Base-by-base conservation (phyloP, 2,888 invertebrate species). In the Chrysolina haemoptera region DNA sequence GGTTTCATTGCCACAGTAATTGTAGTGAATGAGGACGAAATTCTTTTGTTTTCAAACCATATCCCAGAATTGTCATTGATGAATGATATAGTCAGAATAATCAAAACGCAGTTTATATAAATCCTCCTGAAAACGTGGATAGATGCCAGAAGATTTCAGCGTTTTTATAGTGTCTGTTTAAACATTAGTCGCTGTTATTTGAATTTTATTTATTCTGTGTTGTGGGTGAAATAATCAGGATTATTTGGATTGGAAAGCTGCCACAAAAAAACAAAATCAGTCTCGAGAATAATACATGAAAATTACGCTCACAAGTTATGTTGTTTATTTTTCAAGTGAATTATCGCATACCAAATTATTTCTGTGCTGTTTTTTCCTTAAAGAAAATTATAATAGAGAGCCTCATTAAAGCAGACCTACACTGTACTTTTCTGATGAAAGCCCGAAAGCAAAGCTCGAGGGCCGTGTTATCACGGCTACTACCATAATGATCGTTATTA, bases 151-250 rank as follows among this genome's bases (percentile, higher is more conserved):
- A 59, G 59, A 59, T 27, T 59, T 11, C 6, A 35, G n/a, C 9
- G n/a, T 27, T 59, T 59, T 59, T 59, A 59, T 59, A 12, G 35
- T 27, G 35, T 59, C 59, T 35, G n/a, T 35, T 27, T 35, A 14
- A 10, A 14, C 55, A 55, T 20, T 12, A 55, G 55, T 20, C 55
- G 18, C 55, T 20, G 22, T 55, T 18, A 16, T 48, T 48, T 48
- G 1, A 16, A 59, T 14, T 11, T 59, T 59, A 27, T 59, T 22
- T n/a, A 27, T 35, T 59, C 22, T 27, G 9, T n/a, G 22, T 16
- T 27, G 35, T 11, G n/a, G 59, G 16, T 59, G 27, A 35, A 53
- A 35, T 46, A 46, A 59, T 59, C 14, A 18, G 9, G 16, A 8
- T 59, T 59, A 16, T 35, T 59, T 59, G 14, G 0, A 16, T 59